phyloP scores from a whole-genome alignment of 2,888 invertebrate genomes.

The Campoletis raptor region DNA sequence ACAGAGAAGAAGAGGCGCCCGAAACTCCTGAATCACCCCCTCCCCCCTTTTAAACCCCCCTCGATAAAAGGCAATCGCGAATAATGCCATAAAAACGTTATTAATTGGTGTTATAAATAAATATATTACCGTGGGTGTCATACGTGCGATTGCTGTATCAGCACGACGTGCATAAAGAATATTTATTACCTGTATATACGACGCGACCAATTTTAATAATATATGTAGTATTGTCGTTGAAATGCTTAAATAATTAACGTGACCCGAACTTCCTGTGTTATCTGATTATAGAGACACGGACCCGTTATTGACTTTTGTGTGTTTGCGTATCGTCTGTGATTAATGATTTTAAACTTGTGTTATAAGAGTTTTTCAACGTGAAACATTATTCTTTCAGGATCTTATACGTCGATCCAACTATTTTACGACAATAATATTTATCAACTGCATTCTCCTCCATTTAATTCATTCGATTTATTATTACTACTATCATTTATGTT shows the following conservation, averaged over 20 bases:
- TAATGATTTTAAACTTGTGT: slow-evolving; percentile 77
- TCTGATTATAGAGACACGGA: background rate
- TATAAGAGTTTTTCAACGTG: slow-evolving; percentile 43
- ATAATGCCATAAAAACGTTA: slow-evolving; percentile 73
- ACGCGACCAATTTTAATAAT: slow-evolving; percentile 74
- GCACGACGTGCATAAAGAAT: slow-evolving; percentile 73
- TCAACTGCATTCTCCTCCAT: slow-evolving; percentile 33
- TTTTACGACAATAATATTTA: slow-evolving; percentile 47
- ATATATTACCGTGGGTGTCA: slow-evolving; percentile 71
- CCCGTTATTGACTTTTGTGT: slow-evolving; percentile 72
- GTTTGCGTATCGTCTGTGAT: slow-evolving; percentile 83
- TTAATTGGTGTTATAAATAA: slow-evolving; percentile 54
- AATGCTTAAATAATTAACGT: slow-evolving; percentile 74
- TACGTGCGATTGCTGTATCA: slow-evolving; percentile 71
- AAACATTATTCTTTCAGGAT: slow-evolving; percentile 21
- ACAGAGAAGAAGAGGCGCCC: slow-evolving; percentile 77
- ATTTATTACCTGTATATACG: slow-evolving; percentile 83
- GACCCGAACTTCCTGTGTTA: slow-evolving; percentile 63
- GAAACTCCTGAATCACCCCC: slow-evolving; percentile 68
- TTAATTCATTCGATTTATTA: slow-evolving; percentile 24
- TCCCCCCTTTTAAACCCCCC: background rate
- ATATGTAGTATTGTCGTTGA: slow-evolving; percentile 65
- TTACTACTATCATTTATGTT: background rate
- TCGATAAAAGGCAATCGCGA: slow-evolving; percentile 66
- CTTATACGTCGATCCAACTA: slow-evolving; percentile 15